These are phyloP conservation scores for Eueides isabella DNA, from an alignment of 1,140 invertebrate species.

Conservation along the genomic window DNA sequence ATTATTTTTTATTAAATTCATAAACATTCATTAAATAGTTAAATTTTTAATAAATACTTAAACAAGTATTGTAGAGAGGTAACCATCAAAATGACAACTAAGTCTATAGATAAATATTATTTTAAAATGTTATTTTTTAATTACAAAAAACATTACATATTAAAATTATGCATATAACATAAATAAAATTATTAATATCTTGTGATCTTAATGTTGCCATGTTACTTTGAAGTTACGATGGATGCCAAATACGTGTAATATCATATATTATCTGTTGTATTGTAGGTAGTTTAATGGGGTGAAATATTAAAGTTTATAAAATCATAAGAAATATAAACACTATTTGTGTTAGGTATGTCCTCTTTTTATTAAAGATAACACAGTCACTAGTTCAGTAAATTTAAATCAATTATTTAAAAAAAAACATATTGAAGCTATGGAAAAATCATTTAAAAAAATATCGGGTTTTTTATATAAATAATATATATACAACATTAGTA, in stretches of 20 bases:
- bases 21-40: not conserved
- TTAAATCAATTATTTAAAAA: not conserved
- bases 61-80: not conserved
- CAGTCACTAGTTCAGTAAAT: not conserved
- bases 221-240: slow-evolving; percentile 31
- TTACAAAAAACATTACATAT: not conserved
- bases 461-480: no score
- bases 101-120: not conserved
- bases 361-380: no score
- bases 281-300: not conserved
- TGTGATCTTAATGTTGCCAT: slow-evolving; percentile 43
- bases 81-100: not conserved
- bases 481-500: no score
- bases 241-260: slow-evolving; percentile 39
- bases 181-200: not conserved
- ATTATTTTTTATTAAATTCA: not conserved
- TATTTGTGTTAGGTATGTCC: not conserved
- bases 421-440: no score
- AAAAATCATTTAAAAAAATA: no score
- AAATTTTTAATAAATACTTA: not conserved
- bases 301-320: not conserved
- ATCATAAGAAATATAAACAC: no score
- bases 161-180: not conserved
- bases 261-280: slow-evolving; percentile 35
- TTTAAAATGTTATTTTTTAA: not conserved